Conservation (phyloP, 2,113 vertebrate species). For the Morone saxatilis region DNA sequence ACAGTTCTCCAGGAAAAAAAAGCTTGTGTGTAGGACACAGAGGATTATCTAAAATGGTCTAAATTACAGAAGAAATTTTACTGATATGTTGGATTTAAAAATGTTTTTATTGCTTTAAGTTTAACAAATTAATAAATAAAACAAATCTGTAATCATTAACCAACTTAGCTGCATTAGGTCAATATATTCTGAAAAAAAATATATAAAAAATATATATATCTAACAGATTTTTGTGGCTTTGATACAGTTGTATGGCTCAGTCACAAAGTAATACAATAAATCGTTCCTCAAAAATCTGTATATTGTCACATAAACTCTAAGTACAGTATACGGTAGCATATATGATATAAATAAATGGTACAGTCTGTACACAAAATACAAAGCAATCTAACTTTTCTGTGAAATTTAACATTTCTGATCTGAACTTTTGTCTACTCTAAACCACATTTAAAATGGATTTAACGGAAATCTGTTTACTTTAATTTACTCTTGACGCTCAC, state of each 20-base stretch:
- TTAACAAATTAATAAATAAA: conserved; percentile 11
- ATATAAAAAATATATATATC: not conserved
- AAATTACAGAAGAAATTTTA: conserved; percentile 10
- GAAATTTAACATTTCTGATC: not conserved
- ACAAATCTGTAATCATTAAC: conserved; percentile 10
- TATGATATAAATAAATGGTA: not conserved
- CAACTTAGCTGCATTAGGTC: not conserved
- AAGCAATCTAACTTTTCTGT: not conserved
- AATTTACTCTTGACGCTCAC: not conserved
- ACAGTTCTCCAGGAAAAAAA: conserved; percentile 54
- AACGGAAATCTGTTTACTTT: not conserved
- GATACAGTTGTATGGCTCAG: not conserved
- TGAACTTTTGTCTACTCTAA: not conserved
- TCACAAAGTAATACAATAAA: not conserved
- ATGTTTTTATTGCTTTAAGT: conserved; percentile 7
- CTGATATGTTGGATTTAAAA: conserved; percentile 2
- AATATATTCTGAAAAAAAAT: not conserved
- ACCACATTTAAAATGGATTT: not conserved
- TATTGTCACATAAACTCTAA: not conserved
- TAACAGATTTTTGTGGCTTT: not conserved
- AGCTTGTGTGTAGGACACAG: conserved; percentile 32
- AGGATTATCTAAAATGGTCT: conserved; percentile 38
- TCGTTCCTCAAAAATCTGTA: not conserved
- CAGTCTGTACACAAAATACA: not conserved
- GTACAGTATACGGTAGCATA: not conserved